Conservation (phyloP, 2,797 vertebrate species). For the Sternotherus odoratus region DNA sequence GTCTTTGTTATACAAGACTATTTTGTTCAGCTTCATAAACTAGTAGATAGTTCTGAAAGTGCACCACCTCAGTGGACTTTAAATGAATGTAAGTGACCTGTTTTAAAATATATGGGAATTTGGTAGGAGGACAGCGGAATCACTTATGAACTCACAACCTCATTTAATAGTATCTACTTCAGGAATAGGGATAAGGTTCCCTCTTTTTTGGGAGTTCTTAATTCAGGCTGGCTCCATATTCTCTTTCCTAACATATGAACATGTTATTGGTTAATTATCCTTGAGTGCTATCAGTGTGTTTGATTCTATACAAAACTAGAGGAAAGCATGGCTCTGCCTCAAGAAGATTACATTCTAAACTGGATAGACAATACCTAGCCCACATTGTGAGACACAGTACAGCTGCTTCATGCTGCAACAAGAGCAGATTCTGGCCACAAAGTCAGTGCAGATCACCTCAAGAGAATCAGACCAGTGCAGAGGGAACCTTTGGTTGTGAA, state of each 20-base stretch:
- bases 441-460: accelerated
- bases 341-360: background rate
- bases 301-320: background rate
- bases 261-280: background rate
- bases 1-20: constrained; percentile 18
- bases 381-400: background rate
- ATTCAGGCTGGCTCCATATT: background rate
- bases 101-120: constrained; percentile 23
- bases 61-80: constrained; percentile 30
- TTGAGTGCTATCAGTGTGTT: background rate
- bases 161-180: background rate
- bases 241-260: background rate
- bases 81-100: background rate
- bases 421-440: background rate
- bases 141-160: background rate
- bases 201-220: constrained; percentile 13
- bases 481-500: background rate
- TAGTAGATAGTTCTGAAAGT: constrained; percentile 45
- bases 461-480: background rate
- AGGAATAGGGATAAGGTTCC: constrained; percentile 8
- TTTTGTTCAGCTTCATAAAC: constrained; percentile 49
- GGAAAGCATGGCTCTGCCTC: background rate
- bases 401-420: background rate
- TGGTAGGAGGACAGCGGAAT: background rate
- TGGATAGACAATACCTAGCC: background rate